phyloP scores from a whole-genome alignment of 2,113 vertebrate species.

The Centrocercus urophasianus region DNA sequence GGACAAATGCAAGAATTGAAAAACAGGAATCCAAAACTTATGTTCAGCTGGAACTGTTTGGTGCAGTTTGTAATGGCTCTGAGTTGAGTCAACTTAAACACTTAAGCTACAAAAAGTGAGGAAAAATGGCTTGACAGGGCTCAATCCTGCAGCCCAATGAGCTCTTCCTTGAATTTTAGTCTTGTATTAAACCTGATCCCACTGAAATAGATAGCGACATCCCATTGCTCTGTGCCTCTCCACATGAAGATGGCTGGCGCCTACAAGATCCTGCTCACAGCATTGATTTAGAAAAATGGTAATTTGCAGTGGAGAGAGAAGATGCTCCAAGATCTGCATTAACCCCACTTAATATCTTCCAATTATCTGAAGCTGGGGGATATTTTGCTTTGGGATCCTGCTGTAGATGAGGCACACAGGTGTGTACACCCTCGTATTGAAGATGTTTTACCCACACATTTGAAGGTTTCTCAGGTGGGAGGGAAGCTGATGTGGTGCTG shows the following conservation, averaged over 20 bases:
- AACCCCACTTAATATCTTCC: not conserved
- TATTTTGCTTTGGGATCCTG: not conserved
- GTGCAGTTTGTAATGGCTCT: not conserved
- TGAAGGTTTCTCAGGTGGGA: fast-evolving
- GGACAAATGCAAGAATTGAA: not conserved
- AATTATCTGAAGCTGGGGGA: too few species aligned
- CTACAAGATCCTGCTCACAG: not conserved
- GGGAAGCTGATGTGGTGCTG: fast-evolving
- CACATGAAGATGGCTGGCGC: not conserved
- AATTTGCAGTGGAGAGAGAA: not conserved
- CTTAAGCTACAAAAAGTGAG: conserved; percentile 34
- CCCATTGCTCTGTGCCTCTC: not conserved
- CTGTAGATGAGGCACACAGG: fast-evolving
- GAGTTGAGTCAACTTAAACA: conserved; percentile 33
- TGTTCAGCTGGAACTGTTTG: conserved; percentile 1
- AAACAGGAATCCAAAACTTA: not conserved
- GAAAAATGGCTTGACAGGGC: not conserved
- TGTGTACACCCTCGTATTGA: not conserved
- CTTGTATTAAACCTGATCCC: not conserved
- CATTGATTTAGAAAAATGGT: not conserved
- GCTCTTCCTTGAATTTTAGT: not conserved
- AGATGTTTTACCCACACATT: not conserved
- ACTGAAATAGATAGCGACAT: not conserved
- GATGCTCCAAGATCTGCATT: not conserved
- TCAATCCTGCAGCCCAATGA: not conserved